Base-by-base conservation (phyloP, 2,797 vertebrate genomes). In the Spinibarbus caldwelli region DNA sequence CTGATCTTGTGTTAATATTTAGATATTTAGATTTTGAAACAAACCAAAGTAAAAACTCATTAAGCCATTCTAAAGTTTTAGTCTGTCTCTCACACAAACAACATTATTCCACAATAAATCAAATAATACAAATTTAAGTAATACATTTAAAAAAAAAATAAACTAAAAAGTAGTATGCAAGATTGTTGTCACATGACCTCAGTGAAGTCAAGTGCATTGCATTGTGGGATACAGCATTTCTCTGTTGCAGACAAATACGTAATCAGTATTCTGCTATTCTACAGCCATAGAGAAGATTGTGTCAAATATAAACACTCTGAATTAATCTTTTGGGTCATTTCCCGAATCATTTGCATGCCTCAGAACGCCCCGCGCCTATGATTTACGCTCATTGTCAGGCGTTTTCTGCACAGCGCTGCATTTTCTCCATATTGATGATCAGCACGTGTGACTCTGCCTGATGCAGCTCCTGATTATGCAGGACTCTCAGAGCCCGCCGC, bases 381-480 rank as follows among this genome's bases (percentile, higher is more conserved):
- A 59, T 59, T 72, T 41, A 52, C 21, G 34, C 45, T 82, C 72
- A 36, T 38, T 66, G 29, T 72, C 45, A 17, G 43, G 47, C 8
- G 91, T 90, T 92, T 93, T 95, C 91, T 93, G 91, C 93, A 93
- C 92, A 21, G 76, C 94, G 93, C 94, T 95, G 94, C 95, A 90
- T 93, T 93, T 93, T 92, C 90, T 91, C 95, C 95, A 95, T 93
- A 92, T 92, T 93, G 94, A 93, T 92, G 90, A 93, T 92, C 93
- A 94, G 95, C 91, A 93, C 94, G 92, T 93, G 92, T 94, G 93
- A 93, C 93, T 83, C 89, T 41, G 31, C 83, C 88, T 91, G 71
- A 82, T 93, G 92, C 94, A 93, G 93, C 92, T 89, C 93, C 89
- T 96, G 96, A 97, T 97, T 96, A 96, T 95, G 94, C 93, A 93